Conservation (phyloP, 2,888 invertebrate genomes). For the Sericinus montela region DNA sequence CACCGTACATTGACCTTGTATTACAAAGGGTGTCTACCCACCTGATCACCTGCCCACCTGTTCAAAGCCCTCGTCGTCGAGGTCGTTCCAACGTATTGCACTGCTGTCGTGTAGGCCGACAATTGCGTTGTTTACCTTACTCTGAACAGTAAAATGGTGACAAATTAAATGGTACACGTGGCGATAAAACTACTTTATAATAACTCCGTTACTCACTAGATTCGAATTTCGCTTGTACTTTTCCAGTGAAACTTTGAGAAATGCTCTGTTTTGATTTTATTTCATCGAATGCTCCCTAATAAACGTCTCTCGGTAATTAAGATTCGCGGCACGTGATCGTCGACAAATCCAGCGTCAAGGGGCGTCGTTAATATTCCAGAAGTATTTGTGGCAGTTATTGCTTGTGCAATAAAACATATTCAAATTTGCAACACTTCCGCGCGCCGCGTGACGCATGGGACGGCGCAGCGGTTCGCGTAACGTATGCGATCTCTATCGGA, state of each 20-base stretch:
- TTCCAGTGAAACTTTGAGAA: too few relatives aligned
- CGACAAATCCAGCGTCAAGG: background rate
- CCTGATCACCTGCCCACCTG: background rate
- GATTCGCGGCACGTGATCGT: background rate
- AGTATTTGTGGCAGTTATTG: background rate
- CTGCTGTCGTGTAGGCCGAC: background rate
- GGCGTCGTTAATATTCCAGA: background rate
- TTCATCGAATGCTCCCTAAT: too few relatives aligned
- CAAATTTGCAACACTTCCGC: slow-evolving; percentile 14
- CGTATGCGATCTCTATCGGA: background rate
- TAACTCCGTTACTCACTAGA: too few relatives aligned
- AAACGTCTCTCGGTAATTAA: too few relatives aligned
- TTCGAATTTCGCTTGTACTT: too few relatives aligned
- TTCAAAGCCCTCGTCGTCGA: background rate
- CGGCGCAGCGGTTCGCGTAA: background rate
- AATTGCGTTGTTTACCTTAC: background rate
- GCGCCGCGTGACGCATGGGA: slow-evolving; percentile 1
- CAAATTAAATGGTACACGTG: too few relatives aligned
- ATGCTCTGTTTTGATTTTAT: too few relatives aligned
- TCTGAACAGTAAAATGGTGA: background rate
- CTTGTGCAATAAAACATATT: slow-evolving; percentile 11
- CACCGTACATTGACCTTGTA: background rate
- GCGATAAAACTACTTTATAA: too few relatives aligned
- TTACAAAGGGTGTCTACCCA: slow-evolving; percentile 1
- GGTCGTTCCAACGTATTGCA: slow-evolving; percentile 1